Conservation (phyloP, 2,888 invertebrate species). For the Criorhina ranunculi region DNA sequence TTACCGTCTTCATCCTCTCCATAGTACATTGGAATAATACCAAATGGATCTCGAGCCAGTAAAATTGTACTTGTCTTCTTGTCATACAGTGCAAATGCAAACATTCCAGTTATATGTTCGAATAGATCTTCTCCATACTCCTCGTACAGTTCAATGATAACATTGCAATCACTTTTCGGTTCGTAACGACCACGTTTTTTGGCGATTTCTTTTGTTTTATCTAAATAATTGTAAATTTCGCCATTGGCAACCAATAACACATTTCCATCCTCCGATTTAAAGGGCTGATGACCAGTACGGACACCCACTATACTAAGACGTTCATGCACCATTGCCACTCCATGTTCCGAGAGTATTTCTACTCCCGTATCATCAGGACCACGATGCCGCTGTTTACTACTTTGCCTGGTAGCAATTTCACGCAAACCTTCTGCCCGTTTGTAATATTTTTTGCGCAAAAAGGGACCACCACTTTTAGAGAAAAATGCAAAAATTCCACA, state of each 20-base stretch:
- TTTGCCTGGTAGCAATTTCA: slow-evolving; percentile 83
- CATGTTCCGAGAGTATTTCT: slow-evolving; percentile 80
- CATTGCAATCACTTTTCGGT: slow-evolving; percentile 83
- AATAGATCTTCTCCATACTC: slow-evolving; percentile 81
- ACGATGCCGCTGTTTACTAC: slow-evolving; percentile 82
- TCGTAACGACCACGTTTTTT: slow-evolving; percentile 80
- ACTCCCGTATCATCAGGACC: slow-evolving; percentile 84
- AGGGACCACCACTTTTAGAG: slow-evolving; percentile 80
- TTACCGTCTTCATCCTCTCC: slow-evolving; percentile 82
- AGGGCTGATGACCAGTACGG: slow-evolving; percentile 82
- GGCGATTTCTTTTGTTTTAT: slow-evolving; percentile 81
- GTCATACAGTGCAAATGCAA: slow-evolving; percentile 83
- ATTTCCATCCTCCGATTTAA: slow-evolving; percentile 80
- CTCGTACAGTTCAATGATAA: slow-evolving; percentile 83
- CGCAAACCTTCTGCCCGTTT: slow-evolving; percentile 80
- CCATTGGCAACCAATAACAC: slow-evolving; percentile 83
- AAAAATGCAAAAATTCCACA: slow-evolving; percentile 84
- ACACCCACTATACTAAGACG: slow-evolving; percentile 82
- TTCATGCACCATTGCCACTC: slow-evolving; percentile 83
- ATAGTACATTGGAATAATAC: slow-evolving; percentile 84
- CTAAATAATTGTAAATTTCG: slow-evolving; percentile 84
- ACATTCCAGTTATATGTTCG: slow-evolving; percentile 83
- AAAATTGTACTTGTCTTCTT: slow-evolving; percentile 80
- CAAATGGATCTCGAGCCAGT: slow-evolving; percentile 83
- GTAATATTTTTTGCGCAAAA: slow-evolving; percentile 78